Base-by-base conservation (phyloP, 1,140 invertebrate genomes). In the Centruroides vittatus region DNA sequence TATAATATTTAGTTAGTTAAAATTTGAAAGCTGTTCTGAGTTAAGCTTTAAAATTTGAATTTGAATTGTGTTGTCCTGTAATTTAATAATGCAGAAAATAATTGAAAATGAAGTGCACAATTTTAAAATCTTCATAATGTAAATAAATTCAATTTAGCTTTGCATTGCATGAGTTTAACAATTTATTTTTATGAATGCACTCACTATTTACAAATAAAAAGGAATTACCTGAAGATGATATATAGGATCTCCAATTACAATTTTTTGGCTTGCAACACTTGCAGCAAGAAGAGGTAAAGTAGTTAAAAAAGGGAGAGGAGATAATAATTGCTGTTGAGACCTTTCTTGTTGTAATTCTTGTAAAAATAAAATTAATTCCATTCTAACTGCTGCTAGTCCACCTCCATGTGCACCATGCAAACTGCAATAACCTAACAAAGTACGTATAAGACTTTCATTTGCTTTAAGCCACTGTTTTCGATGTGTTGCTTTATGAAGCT, bases 321-420 rank as follows among this genome's bases (percentile, higher is more conserved):
- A 94, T 55, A 97, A 76, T 72, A 93, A 88, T 62, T 83, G 80
- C 67, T 95, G 90, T 56, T 74, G 74, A 2, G 89, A 88, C 62
- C 73, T 93, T 72, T 95, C 92, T 73, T 94, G 89, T 67, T 94
- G 91, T 36, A 97, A 75, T 76, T 98, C 93, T 76, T 98, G 93
- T 4, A 99, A 80, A 5, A 99, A 75, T 8, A 99, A 78, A 10
- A 99, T 86, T 47, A 99, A 77, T 74, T 99, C 97, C 93, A 99
- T 99, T 57, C 93, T 81, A 41, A 98, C 93, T 0, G 94, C 95
- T 3, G 95, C 92, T 61, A 99, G 77, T 1, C 96, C 94, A 36
- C 93, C 93, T 47, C 92, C 93, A 55, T 91, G 91, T 36, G 92
- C 91, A 34, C 93, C 93, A 73, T 99, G 95, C 6, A 99, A 78